Evolutionary conservation across 1,140 invertebrate genomes (phyloP), one percentile per base, ranked within the genome.

Genomic region (Drosophila takahashii): DNA sequence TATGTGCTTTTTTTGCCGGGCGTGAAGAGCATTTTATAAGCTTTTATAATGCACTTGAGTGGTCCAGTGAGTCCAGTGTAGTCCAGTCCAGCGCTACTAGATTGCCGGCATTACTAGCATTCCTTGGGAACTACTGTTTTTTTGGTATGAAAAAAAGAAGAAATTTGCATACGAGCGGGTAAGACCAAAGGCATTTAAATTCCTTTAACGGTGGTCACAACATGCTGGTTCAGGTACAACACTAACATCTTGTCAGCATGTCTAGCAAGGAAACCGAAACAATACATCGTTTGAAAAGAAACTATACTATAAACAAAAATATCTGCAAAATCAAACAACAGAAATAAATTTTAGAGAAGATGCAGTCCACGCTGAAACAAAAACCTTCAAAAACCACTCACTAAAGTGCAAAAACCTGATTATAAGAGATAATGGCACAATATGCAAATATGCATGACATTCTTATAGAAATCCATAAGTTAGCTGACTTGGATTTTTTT

Each of bases 21-120:
- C 27, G 58, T 64, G 44, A 48, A 66, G 58, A 26, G 41, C 64
- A 45, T 71, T 70, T 71, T 71, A 71, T 70, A 70, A 47, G 50
- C 65, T 48, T 69, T 56, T 70, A 70, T 71, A 47, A 47, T 53
- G 16, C 64, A 34, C 67, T 71, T 56, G 41, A 47, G 42, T 64
- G 39, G 52, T 32, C 34, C 29, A 9, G 7, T n/a, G 0, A 8
- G 29, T 32, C 29, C 29, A 22, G 22, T 3, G 22, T 22, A 22
- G 22, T 22, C 9, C 29, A 9, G 6, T 18, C 8, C 41, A 44
- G 65, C 34, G 65, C 34, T 56, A 48, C 65, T 56, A 56, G 34
- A 57, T 11, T 42, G 26, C n/a, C 16, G 10, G 34, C 26, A 47
- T 62, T 48, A 26, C 44, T 48, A 8, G 64, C 44, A 66, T 42